Evolutionary conservation across 1,140 invertebrate genomes (phyloP).

Genomic region (Drosophila orena): DNA sequence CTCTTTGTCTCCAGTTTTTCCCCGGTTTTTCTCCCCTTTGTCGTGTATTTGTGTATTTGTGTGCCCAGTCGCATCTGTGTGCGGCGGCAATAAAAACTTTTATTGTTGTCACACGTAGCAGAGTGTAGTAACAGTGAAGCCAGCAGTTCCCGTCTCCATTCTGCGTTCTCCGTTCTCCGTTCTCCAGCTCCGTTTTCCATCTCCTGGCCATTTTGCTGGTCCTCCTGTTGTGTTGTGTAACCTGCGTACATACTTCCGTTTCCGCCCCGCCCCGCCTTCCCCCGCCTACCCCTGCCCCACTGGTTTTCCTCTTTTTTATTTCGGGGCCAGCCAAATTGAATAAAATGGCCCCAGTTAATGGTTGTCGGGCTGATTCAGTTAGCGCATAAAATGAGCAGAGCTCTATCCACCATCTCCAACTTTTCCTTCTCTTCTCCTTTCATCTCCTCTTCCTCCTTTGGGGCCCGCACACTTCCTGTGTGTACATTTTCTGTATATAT

Average conservation of each 20-base stretch:
- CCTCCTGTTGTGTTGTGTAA: constrained; percentile 63
- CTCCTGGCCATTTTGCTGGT: constrained; percentile 15
- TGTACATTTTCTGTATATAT: constrained; percentile 27
- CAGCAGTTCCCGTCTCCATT: constrained; percentile 43
- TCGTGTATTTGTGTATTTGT: not conserved
- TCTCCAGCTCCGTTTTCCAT: constrained; percentile 8
- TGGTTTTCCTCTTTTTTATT: constrained; percentile 20
- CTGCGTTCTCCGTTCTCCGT: not conserved
- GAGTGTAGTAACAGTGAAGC: constrained; percentile 42
- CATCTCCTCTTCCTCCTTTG: not conserved
- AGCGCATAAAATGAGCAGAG: constrained; percentile 80
- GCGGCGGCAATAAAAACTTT: constrained; percentile 78
- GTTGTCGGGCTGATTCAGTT: constrained; percentile 83
- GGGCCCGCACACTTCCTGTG: constrained; percentile 29
- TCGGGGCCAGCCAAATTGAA: constrained; percentile 72
- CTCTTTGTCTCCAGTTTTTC: constrained; percentile 12
- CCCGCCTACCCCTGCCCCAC: no score
- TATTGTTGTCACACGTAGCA: constrained; percentile 81
- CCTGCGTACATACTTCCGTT: constrained; percentile 82
- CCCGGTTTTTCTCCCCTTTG: not conserved
- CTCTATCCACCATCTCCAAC: constrained; percentile 39
- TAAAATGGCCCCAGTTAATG: constrained; percentile 82
- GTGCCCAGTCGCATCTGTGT: constrained; percentile 69
- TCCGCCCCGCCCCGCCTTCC: constrained; percentile 32
- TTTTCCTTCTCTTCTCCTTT: not conserved